Base-by-base conservation (phyloP, 2,797 vertebrate species). In the Epinephelus awoara region DNA sequence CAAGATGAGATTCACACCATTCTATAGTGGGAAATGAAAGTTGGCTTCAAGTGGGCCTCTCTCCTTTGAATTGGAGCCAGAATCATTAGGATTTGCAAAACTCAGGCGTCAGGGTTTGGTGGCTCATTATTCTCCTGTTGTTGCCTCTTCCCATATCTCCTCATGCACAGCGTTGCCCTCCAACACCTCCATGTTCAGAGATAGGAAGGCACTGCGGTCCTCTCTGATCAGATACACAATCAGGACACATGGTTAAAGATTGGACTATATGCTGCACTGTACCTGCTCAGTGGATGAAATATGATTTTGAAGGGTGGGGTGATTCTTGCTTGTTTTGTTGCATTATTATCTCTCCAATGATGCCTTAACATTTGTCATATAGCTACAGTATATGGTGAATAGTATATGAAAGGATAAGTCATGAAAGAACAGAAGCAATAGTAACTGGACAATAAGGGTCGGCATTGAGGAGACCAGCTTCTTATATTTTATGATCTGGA, bases 51-150 rank as follows among this genome's bases (percentile, higher is more conserved):
- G 86, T 76, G 82, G 74, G 77, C 83, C 84, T 85, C 79, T 84
- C 82, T 80, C 81, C 75, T 87, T 89, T 90, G 86, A 92, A 85
- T 47, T 57, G 79, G 72, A 90, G 82, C 80, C 86, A 91, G 85
- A 91, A 91, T 93, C 85, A 91, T 94, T 91, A 93, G 80, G 88
- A 86, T 90, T 91, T 92, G 90, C 89, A 92, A 88, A 91, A 87
- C 78, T 83, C 72, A 42, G 71, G 69, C 42, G 1, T 67, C 58
- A 58, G 80, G 83, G 80, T 88, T 87, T 86, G 80, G 73, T 87
- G 68, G 80, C 82, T 92, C 90, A 92, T 91, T 91, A 89, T 90
- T 90, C 75, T 91, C 73, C 68, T 66, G 82, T 85, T 76, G 83
- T 81, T 83, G 80, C 83, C 62, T 81, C 55, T 55, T 66, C 62